Conservation (phyloP, 2,888 invertebrate species). For the Homarus gammarus region DNA sequence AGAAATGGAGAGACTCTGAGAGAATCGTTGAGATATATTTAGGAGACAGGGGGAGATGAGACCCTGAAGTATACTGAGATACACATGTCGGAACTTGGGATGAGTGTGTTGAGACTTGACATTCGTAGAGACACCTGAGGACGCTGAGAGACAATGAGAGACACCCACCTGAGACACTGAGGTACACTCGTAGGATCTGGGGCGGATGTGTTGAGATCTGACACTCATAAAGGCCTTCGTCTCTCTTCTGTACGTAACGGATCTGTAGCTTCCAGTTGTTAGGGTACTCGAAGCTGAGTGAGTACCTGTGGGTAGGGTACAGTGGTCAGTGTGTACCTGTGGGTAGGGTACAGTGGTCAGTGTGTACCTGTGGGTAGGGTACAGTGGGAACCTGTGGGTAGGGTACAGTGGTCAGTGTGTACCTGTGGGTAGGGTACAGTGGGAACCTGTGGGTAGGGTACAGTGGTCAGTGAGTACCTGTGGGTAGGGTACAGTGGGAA, state of each 20-base stretch:
- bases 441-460: too few relatives aligned
- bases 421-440: background rate
- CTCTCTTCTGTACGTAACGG: constrained; percentile 50
- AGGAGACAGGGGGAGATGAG: too few relatives aligned
- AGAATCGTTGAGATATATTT: too few relatives aligned
- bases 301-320: constrained; percentile 37
- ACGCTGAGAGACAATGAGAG: background rate
- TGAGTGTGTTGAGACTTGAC: background rate
- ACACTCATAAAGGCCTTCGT: constrained; percentile 55
- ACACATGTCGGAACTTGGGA: background rate
- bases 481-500: too few relatives aligned
- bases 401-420: background rate
- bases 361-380: constrained; percentile 36
- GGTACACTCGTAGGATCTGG: constrained; percentile 24
- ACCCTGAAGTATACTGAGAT: background rate
- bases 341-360: background rate
- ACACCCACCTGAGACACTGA: constrained; percentile 43
- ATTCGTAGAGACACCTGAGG: background rate
- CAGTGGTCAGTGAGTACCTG: too few relatives aligned
- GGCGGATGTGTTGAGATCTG: constrained; percentile 55
- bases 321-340: background rate
- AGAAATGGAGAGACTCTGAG: too few relatives aligned
- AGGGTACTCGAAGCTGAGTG: constrained; percentile 46
- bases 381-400: too few relatives aligned
- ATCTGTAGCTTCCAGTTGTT: constrained; percentile 60